These are phyloP conservation scores for Hypercompe scribonia DNA, from an alignment of 2,888 invertebrate species.

Conservation along the genomic window DNA sequence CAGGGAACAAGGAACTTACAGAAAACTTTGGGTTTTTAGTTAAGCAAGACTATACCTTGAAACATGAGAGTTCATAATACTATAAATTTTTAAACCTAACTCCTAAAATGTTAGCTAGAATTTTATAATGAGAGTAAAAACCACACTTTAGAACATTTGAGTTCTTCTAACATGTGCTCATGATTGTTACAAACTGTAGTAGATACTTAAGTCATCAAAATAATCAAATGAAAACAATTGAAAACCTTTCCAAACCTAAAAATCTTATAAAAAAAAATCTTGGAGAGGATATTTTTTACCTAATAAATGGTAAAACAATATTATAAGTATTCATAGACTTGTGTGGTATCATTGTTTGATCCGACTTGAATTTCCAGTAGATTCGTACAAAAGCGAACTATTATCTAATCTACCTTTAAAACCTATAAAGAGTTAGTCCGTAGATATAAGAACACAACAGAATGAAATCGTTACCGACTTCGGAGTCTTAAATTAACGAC, in stretches of 20 bases:
- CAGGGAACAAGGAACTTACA: no score
- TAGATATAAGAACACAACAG: constrained; percentile 56
- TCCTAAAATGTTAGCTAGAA: not conserved
- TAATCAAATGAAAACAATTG: no score
- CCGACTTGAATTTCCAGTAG: constrained; percentile 4
- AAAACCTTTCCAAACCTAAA: not conserved
- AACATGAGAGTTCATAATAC: no score
- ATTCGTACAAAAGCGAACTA: constrained; percentile 24
- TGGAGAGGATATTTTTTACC: constrained; percentile 28
- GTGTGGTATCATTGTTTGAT: not conserved
- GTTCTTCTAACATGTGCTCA: not conserved
- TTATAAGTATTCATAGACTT: not conserved
- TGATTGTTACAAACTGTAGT: no score
- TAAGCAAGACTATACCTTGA: no score
- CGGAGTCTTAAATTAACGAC: constrained; percentile 76
- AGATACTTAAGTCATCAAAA: no score
- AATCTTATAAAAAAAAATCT: not conserved
- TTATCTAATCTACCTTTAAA: constrained; percentile 47
- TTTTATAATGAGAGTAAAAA: not conserved
- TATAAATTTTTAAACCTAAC: not conserved
- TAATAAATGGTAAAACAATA: not conserved
- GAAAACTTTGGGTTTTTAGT: no score
- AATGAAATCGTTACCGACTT: constrained; percentile 76
- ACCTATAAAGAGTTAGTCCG: constrained; percentile 39
- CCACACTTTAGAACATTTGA: not conserved